Base-by-base conservation (phyloP, 1,140 invertebrate genomes). In the Caerostris extrusa region DNA sequence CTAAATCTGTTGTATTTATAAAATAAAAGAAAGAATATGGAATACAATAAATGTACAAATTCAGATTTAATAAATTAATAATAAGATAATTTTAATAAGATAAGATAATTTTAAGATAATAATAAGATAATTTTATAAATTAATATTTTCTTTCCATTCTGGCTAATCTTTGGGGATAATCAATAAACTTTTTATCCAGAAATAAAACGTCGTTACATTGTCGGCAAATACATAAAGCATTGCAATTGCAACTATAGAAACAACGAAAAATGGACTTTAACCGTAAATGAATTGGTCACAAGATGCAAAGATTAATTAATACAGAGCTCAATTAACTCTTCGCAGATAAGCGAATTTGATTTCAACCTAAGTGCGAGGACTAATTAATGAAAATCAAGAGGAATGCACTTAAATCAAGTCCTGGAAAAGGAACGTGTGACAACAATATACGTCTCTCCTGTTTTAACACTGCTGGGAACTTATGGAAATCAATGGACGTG, bases 311-410 rank as follows among this genome's bases (percentile, higher is more conserved):
- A 77, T 77, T 12, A 77, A 77, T 77, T 77, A 53, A 50, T 53
- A 12, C 34, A 77, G 3, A 77, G 34, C 14, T 77, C 71, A 53
- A 77, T 50, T 77, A 50, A 50, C 71, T 50, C 34, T 77, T 77
- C 34, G 50, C 19, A 77, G 71, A 77, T 12, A 19, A 77, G 34
- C 34, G 4, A 50, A 50, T 50, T 77, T 50, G 71, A 77, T 77
- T 77, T 53, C 14, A 19, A 10, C 71, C 14, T 2, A 77, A 71
- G 34, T 50, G 50, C 50, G 4, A 5, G 34, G 50, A 14, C 34
- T 77, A 77, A 77, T 77, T 77, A 77, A 77, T 77, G 71, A 69
- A 50, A 77, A 77, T 12, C 34, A 50, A 12, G 61, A 50, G 34
- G n/a, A 71, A 71, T 12, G 50, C 12, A 8, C 12, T 77, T 77